Evolutionary conservation across 1,140 invertebrate species (phyloP).

Genomic region (Saccostrea glomerata): DNA sequence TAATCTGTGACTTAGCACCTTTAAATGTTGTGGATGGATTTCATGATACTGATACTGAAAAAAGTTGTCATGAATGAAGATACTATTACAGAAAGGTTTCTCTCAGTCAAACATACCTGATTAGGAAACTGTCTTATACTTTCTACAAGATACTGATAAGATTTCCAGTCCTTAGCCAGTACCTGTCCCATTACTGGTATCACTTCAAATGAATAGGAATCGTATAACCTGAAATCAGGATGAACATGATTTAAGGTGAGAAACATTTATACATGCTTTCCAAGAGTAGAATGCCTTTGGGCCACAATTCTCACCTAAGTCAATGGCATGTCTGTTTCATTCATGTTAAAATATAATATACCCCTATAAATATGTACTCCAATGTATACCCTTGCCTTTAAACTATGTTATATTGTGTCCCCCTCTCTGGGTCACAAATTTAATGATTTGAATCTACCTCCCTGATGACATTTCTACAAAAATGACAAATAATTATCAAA

Average conservation of each 20-base stretch:
- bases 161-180: conserved; percentile 95
- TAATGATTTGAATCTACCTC: too few relatives aligned
- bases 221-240: conserved; percentile 88
- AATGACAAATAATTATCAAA: too few relatives aligned
- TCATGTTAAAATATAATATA: neutral
- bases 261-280: neutral
- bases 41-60: too few relatives aligned
- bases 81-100: neutral
- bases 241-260: conserved; percentile 33
- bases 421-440: too few relatives aligned
- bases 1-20: too few relatives aligned
- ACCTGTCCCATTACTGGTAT: conserved; percentile 98
- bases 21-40: too few relatives aligned
- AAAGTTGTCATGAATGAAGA: too few relatives aligned
- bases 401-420: too few relatives aligned
- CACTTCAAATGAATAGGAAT: conserved; percentile 98
- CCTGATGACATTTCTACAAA: too few relatives aligned
- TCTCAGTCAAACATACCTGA: conserved; percentile 82
- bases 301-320: neutral
- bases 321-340: neutral
- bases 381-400: too few relatives aligned
- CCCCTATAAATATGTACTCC: too few relatives aligned
- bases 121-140: conserved; percentile 98
- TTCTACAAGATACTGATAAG: conserved; percentile 99
- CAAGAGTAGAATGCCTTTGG: neutral